Evolutionary conservation across 2,797 vertebrate genomes (phyloP).

Genomic region (Mallotus villosus): DNA sequence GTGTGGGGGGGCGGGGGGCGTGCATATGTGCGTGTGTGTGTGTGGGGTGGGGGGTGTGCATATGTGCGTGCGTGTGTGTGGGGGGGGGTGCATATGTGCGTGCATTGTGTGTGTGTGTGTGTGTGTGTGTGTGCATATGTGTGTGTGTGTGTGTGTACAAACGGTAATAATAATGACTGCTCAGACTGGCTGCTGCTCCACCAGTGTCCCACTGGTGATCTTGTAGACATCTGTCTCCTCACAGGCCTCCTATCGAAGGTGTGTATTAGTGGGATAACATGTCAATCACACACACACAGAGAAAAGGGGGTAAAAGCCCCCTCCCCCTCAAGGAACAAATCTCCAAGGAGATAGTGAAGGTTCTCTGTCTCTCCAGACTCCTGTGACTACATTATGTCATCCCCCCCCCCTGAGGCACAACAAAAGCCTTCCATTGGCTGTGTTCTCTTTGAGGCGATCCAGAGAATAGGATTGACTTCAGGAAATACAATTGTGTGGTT

Average conservation of each 20-base stretch:
- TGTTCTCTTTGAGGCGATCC: background rate
- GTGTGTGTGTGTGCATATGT: too few relatives aligned
- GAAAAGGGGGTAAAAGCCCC: conserved; percentile 7
- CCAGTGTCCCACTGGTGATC: conserved; percentile 22
- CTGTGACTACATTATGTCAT: conserved; percentile 7
- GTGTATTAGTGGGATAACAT: conserved; percentile 32
- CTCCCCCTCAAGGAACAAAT: conserved; percentile 35
- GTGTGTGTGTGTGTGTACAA: too few relatives aligned
- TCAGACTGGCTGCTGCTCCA: conserved; percentile 26
- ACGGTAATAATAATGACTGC: conserved; percentile 5
- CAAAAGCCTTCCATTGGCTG: background rate
- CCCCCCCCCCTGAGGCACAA: background rate
- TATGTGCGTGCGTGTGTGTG: background rate
- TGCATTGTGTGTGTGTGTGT: too few relatives aligned
- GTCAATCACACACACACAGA: conserved; percentile 7
- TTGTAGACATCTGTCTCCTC: conserved; percentile 43
- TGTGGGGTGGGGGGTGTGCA: background rate
- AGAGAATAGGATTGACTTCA: background rate
- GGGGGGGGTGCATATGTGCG: too few relatives aligned
- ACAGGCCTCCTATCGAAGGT: conserved; percentile 40
- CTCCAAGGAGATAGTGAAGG: conserved; percentile 34
- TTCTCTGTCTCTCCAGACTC: conserved; percentile 12
- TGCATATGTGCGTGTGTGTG: too few relatives aligned
- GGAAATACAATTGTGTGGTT: too few relatives aligned
- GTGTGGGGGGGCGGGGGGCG: background rate